These are phyloP conservation scores for Meiosimyza decipiens DNA, from an alignment of 2,888 invertebrate genomes.

Conservation along the genomic window DNA sequence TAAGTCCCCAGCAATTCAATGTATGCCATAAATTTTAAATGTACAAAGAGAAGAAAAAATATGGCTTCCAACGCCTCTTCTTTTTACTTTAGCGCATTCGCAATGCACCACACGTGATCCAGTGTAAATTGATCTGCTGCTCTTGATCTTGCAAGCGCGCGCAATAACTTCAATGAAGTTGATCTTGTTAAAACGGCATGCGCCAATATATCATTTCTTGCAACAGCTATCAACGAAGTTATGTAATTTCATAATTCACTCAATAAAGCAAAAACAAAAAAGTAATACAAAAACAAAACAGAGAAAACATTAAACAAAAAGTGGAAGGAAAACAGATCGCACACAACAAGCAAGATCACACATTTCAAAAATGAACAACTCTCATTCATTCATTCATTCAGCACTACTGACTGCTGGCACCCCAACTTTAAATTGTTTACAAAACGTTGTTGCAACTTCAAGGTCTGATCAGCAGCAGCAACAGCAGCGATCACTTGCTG, in stretches of 20 bases:
- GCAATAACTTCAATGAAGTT: too few species aligned
- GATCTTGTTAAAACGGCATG: constrained; percentile 6
- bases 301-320: constrained; percentile 19
- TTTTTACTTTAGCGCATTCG: neutral
- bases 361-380: neutral
- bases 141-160: constrained; percentile 13
- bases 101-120: constrained; percentile 38
- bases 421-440: neutral
- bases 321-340: constrained; percentile 9
- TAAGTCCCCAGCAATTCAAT: too few species aligned
- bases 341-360: neutral
- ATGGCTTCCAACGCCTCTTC: too few species aligned
- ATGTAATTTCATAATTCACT: constrained; percentile 44
- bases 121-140: constrained; percentile 41
- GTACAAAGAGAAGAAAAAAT: too few species aligned
- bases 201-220: constrained; percentile 24
- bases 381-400: constrained; percentile 21
- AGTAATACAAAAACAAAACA: neutral
- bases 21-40: too few species aligned
- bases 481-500: constrained; percentile 10
- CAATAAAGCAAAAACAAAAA: constrained; percentile 10
- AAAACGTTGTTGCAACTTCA: neutral
- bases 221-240: constrained; percentile 39
- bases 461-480: constrained; percentile 23
- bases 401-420: neutral